Base-by-base conservation (phyloP, 2,113 vertebrate genomes). In the Anoura caudifer region DNA sequence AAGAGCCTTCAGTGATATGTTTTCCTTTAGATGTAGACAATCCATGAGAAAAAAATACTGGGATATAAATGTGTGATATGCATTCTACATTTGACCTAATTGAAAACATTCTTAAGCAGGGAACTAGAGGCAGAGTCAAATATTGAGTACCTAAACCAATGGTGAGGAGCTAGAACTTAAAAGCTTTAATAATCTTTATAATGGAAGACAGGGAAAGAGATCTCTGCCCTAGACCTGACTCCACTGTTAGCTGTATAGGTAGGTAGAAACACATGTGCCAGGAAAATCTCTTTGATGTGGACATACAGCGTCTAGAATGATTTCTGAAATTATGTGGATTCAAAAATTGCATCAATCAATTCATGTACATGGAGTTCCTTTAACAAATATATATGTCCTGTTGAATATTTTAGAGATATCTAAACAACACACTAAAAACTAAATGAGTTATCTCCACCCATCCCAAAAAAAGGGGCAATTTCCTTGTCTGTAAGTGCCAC, bases 151-250 rank as follows among this genome's bases (percentile, higher is more conserved):
- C 26, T 80, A 95, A 95, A 86, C 24, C 56, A 89, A 59, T 24
- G 13, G 33, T 80, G 20, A 94, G 33, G 77, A 89, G 28, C 24
- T 92, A 7, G 12, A 47, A 93, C n/a, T 72, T 77, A 70, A 63
- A 79, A 89, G 13, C 15, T 80, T 24, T 80, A 91, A 69, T 87
- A 73, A 94, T 59, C n/a, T 82, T 88, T 92, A 38, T 88, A 77
- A 79, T 3, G 10, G 9, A 90, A 89, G 43, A 85, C 1, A 65
- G 28, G 47, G 41, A 73, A 14, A 89, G 1, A 56, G 17, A 28
- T 81, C 56, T 63, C 73, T 59, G 11, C 26, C 56, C 63, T 77
- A 5, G 3, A 61, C 31, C 43, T 63, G 36, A 69, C 38, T 61
- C 59, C 59, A 59, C 17, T 81, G 13, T 41, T 86, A 86, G 47